Conservation (phyloP, 2,113 vertebrate species). For the Phyllostomus hastatus region DNA sequence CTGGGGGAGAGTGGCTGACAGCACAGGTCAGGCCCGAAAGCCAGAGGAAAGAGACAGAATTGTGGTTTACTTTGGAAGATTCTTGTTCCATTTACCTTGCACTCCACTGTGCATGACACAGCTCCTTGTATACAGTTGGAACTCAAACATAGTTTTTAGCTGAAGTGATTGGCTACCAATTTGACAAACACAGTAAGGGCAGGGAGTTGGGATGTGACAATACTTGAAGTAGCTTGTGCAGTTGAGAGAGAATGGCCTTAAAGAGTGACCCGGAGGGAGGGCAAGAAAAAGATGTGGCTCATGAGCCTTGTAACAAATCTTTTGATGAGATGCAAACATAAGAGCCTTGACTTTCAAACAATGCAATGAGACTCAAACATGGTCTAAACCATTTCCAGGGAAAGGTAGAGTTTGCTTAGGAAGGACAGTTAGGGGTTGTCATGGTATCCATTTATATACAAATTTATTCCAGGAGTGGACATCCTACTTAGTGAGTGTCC, state of each 20-base stretch:
- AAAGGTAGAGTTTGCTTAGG: neutral
- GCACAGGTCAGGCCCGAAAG: neutral
- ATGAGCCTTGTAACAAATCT: neutral
- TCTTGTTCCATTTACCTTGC: neutral
- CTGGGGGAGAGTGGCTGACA: neutral
- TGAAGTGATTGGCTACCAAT: neutral
- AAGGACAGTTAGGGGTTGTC: neutral
- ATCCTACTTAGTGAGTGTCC: neutral
- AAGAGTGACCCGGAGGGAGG: neutral
- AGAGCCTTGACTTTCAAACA: neutral
- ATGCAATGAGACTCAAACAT: neutral
- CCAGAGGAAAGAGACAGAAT: neutral
- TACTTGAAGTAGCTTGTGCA: neutral
- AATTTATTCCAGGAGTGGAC: neutral
- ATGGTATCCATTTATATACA: neutral
- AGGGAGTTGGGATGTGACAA: no score
- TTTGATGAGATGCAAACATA: neutral
- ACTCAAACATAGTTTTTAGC: neutral
- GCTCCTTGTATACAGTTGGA: neutral
- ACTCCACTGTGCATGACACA: neutral
- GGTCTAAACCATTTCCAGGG: neutral
- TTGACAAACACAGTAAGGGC: neutral
- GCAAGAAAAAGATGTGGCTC: neutral
- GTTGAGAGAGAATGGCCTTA: neutral
- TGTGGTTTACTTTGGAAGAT: neutral